Base-by-base conservation (phyloP, 2,888 invertebrate genomes). In the Clusia tigrina region DNA sequence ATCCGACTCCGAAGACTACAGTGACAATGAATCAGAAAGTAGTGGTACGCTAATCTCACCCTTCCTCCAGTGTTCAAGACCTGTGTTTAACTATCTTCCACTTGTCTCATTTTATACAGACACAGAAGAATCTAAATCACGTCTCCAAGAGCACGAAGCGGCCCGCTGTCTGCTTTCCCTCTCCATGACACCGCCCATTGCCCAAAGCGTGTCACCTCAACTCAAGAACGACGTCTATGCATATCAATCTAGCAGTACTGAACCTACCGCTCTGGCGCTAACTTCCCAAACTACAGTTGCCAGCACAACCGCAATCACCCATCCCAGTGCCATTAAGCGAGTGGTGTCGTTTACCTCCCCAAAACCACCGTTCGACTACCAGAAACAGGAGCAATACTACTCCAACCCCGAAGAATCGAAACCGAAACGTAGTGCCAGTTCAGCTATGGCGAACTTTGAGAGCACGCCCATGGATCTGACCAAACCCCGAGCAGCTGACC, bases 131-230 rank as follows among this genome's bases (percentile, higher is more conserved):
- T 89, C 88, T 66, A 90, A 88, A 76, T 88, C 90, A 9, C 85
- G 90, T n/a, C 83, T 90, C 68, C 89, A 89, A 73, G 94, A 94
- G 81, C 93, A 93, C 73, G 94, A 94, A 84, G 94, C 94, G 6
- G 94, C 94, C 0, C 90, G 91, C 72, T 91, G 94, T 77, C 84
- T 95, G 63, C 82, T 95, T 46, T 92, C 93, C 37, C 84, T 95
- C 52, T 90, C 87, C 22, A 85, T 86, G 73, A 85, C 88, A 51
- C 86, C 87, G 6, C 85, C 87, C 1, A 82, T 79, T 25, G 71
- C 76, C 6, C 79, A 71, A 53, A 81, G 75, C 59, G 83, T 72
- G 76, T 87, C 80, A 72, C 79, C 78, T 18, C 83, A 37, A 65
- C 69, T 66, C 20, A 70, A 54, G 67, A 67, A 52, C 32, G 71